Conservation (phyloP, 2,797 vertebrate genomes). For the Mastacembelus armatus region DNA sequence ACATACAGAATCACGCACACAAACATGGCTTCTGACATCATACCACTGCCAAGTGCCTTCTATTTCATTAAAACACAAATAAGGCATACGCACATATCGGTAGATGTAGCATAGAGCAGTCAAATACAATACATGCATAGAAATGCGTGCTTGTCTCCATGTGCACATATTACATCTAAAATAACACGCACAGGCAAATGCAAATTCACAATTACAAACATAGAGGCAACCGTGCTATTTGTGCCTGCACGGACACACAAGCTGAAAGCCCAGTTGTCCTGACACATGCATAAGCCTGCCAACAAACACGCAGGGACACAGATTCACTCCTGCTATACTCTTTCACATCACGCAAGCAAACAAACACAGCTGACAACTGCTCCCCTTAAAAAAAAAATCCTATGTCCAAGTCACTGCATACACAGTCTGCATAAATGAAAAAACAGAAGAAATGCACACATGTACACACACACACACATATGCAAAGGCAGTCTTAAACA, state of each 20-base stretch:
- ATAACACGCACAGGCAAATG: neutral
- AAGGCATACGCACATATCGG: slow-evolving; percentile 21
- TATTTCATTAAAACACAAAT: slow-evolving; percentile 22
- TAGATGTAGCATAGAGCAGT: neutral
- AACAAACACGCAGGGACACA: slow-evolving; percentile 47
- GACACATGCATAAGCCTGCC: slow-evolving; percentile 28
- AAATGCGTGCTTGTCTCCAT: neutral
- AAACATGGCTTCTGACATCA: slow-evolving; percentile 18
- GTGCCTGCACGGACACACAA: neutral
- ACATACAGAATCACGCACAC: neutral
- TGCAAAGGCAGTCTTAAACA: neutral
- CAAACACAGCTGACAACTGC: slow-evolving; percentile 15
- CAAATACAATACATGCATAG: neutral
- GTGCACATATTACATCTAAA: neutral
- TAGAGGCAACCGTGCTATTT: neutral
- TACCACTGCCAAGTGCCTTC: neutral
- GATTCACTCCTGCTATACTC: slow-evolving; percentile 35
- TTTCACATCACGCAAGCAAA: slow-evolving; percentile 13
- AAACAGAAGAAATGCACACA: neutral
- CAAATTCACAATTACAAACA: slow-evolving; percentile 21
- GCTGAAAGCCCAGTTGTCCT: slow-evolving; percentile 56
- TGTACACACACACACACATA: neutral
- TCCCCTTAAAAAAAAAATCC: slow-evolving; percentile 12
- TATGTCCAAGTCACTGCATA: neutral
- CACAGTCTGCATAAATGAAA: neutral